Conservation (phyloP, 2,113 vertebrate species). For the Psephotus haematonotus region DNA sequence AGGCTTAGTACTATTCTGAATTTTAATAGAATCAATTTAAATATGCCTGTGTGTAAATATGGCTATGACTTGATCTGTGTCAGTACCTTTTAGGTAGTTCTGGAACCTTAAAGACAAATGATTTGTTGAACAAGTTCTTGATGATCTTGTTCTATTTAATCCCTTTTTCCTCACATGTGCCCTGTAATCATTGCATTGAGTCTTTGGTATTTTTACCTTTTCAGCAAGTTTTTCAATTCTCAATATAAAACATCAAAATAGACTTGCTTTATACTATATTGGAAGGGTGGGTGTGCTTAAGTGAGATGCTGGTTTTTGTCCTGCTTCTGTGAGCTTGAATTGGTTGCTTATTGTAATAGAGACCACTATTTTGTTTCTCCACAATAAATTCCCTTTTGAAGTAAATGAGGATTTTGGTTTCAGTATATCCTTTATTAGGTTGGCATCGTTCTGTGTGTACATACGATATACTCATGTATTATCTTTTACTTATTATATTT, state of each 20-base stretch:
- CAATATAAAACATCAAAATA: neutral
- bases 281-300: fast-evolving
- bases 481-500: neutral
- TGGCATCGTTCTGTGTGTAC: neutral
- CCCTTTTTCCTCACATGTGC: neutral
- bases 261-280: neutral
- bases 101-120: neutral
- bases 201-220: neutral
- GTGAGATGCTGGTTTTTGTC: neutral
- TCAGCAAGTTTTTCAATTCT: neutral
- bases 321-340: neutral
- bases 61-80: neutral
- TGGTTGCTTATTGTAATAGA: neutral
- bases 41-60: neutral
- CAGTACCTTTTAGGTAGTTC: neutral
- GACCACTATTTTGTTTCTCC: neutral
- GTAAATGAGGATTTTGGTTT: neutral
- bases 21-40: neutral
- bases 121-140: neutral
- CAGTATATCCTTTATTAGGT: neutral
- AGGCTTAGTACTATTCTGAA: neutral
- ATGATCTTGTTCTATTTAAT: neutral
- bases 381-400: neutral
- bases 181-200: neutral
- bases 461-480: neutral